Conservation (phyloP, 1,140 invertebrate species). For the Helicoverpa zea region DNA sequence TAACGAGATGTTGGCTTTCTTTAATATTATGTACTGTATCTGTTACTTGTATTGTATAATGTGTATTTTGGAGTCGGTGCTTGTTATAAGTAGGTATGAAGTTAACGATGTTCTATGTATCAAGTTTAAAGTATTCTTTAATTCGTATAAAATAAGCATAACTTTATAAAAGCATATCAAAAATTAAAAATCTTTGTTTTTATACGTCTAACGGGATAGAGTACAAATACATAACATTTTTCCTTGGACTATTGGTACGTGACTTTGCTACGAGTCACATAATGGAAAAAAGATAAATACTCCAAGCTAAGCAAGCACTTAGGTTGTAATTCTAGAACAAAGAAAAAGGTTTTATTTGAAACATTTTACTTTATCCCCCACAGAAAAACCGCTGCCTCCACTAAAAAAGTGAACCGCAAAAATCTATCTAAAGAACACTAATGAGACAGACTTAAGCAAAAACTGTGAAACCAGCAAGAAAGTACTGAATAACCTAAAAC, state of each 20-base stretch:
- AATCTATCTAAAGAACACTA: slow-evolving; percentile 16
- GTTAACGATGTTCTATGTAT: not conserved
- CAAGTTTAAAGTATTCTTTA: not conserved
- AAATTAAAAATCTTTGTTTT: no score
- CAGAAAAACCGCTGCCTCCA: not conserved
- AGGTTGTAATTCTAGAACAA: not conserved
- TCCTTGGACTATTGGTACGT: no score
- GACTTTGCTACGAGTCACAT: no score
- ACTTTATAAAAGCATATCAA: no score
- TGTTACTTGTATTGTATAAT: not conserved
- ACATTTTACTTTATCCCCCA: slow-evolving; percentile 1
- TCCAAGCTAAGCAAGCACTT: not conserved
- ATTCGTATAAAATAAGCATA: not conserved
- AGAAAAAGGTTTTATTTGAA: not conserved
- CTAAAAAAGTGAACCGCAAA: slow-evolving; percentile 16
- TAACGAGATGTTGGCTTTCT: slow-evolving; percentile 43
- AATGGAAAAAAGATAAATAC: not conserved
- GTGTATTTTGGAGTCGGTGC: not conserved
- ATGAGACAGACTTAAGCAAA: slow-evolving; percentile 30
- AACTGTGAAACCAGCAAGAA: slow-evolving; percentile 14
- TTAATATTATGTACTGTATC: slow-evolving; percentile 36
- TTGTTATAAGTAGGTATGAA: not conserved
- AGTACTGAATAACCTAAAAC: not conserved
- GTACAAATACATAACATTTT: no score
- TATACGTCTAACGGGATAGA: no score